phyloP scores from a whole-genome alignment of 2,113 vertebrate species.

The Sinocyclocheilus rhinocerous region DNA sequence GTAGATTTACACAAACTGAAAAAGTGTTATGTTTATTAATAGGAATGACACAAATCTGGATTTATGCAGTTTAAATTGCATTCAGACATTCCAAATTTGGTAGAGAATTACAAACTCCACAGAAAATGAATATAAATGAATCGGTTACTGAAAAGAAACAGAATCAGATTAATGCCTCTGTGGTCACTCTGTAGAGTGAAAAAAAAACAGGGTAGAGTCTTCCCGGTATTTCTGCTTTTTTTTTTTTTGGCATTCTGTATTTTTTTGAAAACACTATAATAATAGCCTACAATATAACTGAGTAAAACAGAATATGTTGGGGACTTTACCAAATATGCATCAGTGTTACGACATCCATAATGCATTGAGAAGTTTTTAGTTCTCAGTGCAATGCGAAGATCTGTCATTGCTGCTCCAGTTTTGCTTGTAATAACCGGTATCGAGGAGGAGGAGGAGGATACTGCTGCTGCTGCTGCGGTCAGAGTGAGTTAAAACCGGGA shows the following conservation, averaged over 20 bases:
- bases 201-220: too few species aligned
- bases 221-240: too few species aligned
- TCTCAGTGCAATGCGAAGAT: neutral
- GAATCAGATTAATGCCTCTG: neutral
- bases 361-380: neutral
- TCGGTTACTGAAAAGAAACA: neutral
- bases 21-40: neutral
- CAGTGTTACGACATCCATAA: neutral
- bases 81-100: too few species aligned
- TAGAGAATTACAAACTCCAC: too few species aligned
- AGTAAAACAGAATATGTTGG: neutral
- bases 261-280: neutral
- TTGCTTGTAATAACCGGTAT: neutral
- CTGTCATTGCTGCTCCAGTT: conserved; percentile 20
- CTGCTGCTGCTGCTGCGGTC: neutral
- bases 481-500: neutral
- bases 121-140: neutral
- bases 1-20: neutral
- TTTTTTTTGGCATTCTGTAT: too few species aligned
- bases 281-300: neutral
- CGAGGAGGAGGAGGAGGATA: neutral
- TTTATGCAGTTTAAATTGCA: too few species aligned
- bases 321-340: neutral
- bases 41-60: too few species aligned
- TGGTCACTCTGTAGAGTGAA: too few species aligned